Conservation (phyloP, 1,140 invertebrate species). For the Whitmania pigra region DNA sequence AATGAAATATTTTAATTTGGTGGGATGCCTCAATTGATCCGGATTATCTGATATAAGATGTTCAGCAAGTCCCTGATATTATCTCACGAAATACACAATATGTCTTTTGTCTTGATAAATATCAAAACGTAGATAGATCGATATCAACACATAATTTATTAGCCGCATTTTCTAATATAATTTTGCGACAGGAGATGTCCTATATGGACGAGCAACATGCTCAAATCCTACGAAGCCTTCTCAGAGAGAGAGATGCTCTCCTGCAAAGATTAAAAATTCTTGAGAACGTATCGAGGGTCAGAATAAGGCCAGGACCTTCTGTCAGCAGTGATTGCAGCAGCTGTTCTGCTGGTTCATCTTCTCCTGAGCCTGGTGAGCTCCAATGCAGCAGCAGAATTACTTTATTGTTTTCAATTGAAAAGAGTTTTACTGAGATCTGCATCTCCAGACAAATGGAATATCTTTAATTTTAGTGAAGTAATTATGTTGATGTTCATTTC, state of each 20-base stretch:
- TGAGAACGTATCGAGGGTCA: not conserved
- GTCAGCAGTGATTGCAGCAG: not conserved
- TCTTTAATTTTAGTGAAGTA: not conserved
- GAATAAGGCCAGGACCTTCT: not conserved
- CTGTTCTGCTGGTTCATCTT: not conserved
- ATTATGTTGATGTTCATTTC: not conserved
- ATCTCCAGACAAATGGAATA: too few species aligned
- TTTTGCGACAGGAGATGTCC: too few species aligned
- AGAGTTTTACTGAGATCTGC: too few species aligned
- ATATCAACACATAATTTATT: too few species aligned
- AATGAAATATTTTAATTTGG: not conserved
- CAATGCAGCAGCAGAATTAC: not conserved
- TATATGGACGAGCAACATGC: not conserved
- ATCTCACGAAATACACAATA: not conserved
- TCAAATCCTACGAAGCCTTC: not conserved
- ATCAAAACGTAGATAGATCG: too few species aligned
- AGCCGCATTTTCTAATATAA: too few species aligned
- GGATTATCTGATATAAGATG: not conserved
- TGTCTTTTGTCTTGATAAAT: too few species aligned
- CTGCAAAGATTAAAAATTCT: not conserved
- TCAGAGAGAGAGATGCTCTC: too few species aligned
- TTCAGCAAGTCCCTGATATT: not conserved
- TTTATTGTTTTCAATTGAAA: not conserved
- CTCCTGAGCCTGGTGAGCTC: constrained; percentile 8
- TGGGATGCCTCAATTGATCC: not conserved